Percentiles rank a stretch among this genome's conserved stretches.
These are phyloP conservation scores for Oxytorus armatus DNA, from an alignment of 2,888 invertebrate genomes.

Conservation along the genomic window DNA sequence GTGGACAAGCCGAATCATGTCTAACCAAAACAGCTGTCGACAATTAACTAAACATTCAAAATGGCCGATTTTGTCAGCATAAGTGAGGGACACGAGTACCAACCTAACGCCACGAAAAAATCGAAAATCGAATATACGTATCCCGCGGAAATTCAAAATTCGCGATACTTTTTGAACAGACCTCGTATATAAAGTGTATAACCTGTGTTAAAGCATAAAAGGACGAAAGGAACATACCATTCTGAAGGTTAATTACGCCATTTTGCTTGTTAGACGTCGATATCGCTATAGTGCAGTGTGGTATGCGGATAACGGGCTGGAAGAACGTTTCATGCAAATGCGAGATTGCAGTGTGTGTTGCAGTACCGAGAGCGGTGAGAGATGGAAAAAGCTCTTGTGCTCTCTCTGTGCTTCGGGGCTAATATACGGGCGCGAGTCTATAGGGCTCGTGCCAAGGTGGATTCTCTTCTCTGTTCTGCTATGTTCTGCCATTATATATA, in stretches of 20 bases:
- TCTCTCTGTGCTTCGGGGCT: constrained; percentile 50
- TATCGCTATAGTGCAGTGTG: constrained; percentile 30
- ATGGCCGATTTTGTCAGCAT: too few species aligned
- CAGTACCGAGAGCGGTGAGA: constrained; percentile 18
- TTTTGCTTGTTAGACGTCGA: neutral
- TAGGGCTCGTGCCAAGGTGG: constrained; percentile 62
- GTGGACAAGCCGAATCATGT: too few species aligned
- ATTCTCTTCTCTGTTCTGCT: constrained; percentile 55
- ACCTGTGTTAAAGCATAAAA: too few species aligned
- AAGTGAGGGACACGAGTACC: too few species aligned
- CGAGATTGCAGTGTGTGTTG: constrained; percentile 56
- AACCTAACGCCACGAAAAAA: too few species aligned
- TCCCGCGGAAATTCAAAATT: too few species aligned
- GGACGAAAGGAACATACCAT: neutral
- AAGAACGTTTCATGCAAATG: constrained; percentile 66
- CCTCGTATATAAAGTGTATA: too few species aligned
- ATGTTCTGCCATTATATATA: constrained; percentile 10
- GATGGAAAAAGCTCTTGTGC: constrained; percentile 28
- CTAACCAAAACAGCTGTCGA: too few species aligned
- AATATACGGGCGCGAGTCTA: constrained; percentile 63
- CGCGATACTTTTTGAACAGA: too few species aligned
- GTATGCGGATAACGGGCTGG: constrained; percentile 63
- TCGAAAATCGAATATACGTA: too few species aligned
- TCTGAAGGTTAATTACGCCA: neutral
- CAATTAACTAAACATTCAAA: too few species aligned